Evolutionary conservation across 1,140 invertebrate species (phyloP).

Genomic region (Heliconius hewitsoni): DNA sequence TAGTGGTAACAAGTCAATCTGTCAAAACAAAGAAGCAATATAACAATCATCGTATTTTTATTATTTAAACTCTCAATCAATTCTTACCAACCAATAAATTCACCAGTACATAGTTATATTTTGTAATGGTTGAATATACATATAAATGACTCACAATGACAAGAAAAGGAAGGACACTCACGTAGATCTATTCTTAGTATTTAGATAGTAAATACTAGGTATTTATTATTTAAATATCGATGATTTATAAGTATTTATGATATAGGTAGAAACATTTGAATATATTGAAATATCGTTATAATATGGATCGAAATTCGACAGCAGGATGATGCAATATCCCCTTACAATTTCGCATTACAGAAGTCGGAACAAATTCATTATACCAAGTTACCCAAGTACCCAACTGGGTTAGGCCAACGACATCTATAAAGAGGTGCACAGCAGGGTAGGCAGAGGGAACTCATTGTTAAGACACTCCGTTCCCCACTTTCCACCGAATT

Average conservation of each 20-base stretch:
- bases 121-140: not conserved
- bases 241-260: not conserved
- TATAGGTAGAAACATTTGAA: not conserved
- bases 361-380: slow-evolving; percentile 20
- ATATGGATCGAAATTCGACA: not conserved
- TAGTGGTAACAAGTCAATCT: not conserved
- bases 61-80: not conserved
- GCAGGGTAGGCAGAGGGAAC: too few relatives aligned
- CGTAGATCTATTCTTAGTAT: not conserved
- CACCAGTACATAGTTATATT: not conserved
- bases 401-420: slow-evolving; percentile 46
- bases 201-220: not conserved
- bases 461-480: too few relatives aligned
- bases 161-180: slow-evolving; percentile 6
- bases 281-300: not conserved
- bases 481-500: too few relatives aligned
- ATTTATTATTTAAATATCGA: not conserved
- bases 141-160: not conserved
- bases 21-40: not conserved
- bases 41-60: not conserved
- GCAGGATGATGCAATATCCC: slow-evolving; percentile 25
- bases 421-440: slow-evolving; percentile 21
- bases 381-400: too few relatives aligned
- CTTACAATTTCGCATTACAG: slow-evolving; percentile 15
- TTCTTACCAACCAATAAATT: not conserved